Percentiles rank a stretch among this genome's conserved stretches.
Evolutionary conservation across 2,888 invertebrate genomes (phyloP).

Genomic region (Trilocha varians): DNA sequence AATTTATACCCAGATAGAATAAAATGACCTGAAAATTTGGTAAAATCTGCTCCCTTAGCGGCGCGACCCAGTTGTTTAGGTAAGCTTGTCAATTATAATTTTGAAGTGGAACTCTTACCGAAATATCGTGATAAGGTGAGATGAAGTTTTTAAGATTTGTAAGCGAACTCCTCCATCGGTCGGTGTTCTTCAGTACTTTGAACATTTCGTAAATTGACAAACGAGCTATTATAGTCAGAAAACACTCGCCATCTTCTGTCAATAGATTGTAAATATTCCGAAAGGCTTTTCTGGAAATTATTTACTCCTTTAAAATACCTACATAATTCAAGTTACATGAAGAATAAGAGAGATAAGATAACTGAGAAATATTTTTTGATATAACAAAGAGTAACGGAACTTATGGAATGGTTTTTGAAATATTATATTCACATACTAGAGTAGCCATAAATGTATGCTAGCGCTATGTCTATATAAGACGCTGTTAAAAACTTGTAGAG

Average conservation of each 20-base stretch:
- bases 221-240: conserved; percentile 78
- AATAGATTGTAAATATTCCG: conserved; percentile 74
- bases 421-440: too few relatives aligned
- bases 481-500: too few relatives aligned
- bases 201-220: conserved; percentile 81
- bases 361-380: neutral
- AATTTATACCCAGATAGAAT: too few relatives aligned
- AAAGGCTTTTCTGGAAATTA: conserved; percentile 70
- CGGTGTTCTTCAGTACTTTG: conserved; percentile 59
- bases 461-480: too few relatives aligned
- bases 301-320: neutral
- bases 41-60: too few relatives aligned
- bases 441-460: too few relatives aligned
- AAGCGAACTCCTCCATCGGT: conserved; percentile 77
- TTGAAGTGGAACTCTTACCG: too few relatives aligned
- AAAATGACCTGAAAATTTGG: too few relatives aligned
- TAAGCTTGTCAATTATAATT: too few relatives aligned
- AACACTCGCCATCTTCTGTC: conserved; percentile 77
- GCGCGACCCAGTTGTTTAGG: too few relatives aligned
- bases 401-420: too few relatives aligned
- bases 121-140: conserved; percentile 75
- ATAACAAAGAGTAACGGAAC: too few relatives aligned
- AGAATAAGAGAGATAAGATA: neutral
- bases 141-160: conserved; percentile 76
- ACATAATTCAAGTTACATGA: neutral